These are phyloP conservation scores for Zosterops lateralis DNA, from an alignment of 2,113 vertebrate genomes.

Conservation along the genomic window DNA sequence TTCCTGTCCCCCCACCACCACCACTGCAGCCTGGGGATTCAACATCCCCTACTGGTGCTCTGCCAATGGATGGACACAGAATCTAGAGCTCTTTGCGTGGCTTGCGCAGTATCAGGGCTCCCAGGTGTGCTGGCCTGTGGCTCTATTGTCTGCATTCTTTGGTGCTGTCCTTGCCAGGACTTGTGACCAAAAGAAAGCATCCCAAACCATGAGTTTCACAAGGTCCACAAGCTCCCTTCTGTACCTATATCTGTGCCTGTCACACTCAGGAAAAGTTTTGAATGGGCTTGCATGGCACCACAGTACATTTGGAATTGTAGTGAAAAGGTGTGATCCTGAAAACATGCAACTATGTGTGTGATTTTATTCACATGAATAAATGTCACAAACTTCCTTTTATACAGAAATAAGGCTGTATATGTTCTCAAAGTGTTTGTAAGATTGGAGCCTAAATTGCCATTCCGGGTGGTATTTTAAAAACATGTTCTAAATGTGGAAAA, in stretches of 20 bases:
- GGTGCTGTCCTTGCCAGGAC: background rate
- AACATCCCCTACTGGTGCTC: background rate
- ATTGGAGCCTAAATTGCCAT: slow-evolving; percentile 4
- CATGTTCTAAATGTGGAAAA: background rate
- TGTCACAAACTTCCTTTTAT: background rate
- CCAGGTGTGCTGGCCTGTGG: background rate
- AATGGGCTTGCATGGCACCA: background rate
- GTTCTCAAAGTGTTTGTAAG: background rate
- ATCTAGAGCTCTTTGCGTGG: background rate
- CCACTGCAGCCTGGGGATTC: background rate
- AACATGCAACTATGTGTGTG: fast-evolving
- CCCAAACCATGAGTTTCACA: background rate
- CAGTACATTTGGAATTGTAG: background rate
- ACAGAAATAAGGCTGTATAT: background rate
- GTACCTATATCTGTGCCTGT: background rate
- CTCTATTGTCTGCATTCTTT: background rate
- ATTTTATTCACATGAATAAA: background rate
- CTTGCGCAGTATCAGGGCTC: background rate
- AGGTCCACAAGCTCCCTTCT: background rate
- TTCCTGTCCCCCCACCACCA: background rate
- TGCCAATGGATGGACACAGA: background rate
- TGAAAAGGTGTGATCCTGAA: background rate
- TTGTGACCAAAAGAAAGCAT: background rate
- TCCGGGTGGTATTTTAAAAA: background rate
- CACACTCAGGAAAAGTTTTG: background rate